phyloP scores from a whole-genome alignment of 2,797 vertebrate genomes.

The Crenuchus spilurus region DNA sequence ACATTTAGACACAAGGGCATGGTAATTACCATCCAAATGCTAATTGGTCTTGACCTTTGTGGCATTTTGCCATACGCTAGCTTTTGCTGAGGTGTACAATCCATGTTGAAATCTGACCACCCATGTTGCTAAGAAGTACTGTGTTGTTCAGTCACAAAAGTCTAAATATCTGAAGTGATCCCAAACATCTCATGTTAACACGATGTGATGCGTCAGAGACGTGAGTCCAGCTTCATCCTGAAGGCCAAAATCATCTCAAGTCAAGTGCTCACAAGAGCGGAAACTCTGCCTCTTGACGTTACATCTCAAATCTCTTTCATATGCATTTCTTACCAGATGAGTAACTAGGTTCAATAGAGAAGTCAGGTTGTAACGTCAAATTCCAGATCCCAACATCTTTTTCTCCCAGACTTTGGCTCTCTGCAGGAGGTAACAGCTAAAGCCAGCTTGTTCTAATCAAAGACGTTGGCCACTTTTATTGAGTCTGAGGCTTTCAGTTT shows the following conservation, averaged over 20 bases:
- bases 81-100: not conserved
- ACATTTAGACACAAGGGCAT: conserved; percentile 37
- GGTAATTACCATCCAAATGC: conserved; percentile 50
- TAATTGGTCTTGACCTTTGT: conserved; percentile 47
- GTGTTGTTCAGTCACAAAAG: not conserved
- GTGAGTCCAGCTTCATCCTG: not conserved
- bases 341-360: conserved; percentile 6
- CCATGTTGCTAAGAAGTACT: not conserved
- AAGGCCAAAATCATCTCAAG: conserved; percentile 15
- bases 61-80: not conserved
- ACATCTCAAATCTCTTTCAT: conserved; percentile 4
- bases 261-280: conserved; percentile 29
- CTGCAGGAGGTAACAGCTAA: not conserved
- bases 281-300: conserved; percentile 18
- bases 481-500: conserved; percentile 25
- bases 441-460: not conserved
- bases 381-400: conserved; percentile 27
- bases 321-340: conserved; percentile 9
- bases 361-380: conserved; percentile 20
- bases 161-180: not conserved
- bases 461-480: conserved; percentile 11
- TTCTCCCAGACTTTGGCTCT: conserved; percentile 3
- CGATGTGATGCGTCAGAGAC: not conserved
- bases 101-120: not conserved
- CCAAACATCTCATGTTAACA: not conserved